A percentile compares a stretch with the other conserved stretches of the same genome.
These are phyloP conservation scores for Machimus rusticus DNA, from an alignment of 2,888 invertebrate species.

Conservation along the genomic window DNA sequence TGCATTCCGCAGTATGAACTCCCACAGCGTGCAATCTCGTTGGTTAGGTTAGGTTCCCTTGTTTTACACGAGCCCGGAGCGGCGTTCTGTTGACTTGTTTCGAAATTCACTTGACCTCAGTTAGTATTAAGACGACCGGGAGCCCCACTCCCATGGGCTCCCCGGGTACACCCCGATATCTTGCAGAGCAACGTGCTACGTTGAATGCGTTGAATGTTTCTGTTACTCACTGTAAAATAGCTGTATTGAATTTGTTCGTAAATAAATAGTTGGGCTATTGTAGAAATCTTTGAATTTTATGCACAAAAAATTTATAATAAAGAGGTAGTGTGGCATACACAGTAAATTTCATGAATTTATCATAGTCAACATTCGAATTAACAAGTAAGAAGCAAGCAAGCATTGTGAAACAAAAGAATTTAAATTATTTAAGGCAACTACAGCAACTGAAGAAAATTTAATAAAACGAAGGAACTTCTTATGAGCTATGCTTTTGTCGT, in stretches of 20 bases:
- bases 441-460: constrained; percentile 13
- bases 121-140: not conserved
- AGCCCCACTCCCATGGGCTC: not conserved
- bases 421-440: constrained; percentile 14
- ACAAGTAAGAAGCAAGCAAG: not conserved
- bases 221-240: constrained; percentile 28
- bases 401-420: constrained; percentile 26
- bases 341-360: constrained; percentile 13
- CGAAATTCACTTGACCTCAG: not conserved
- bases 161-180: not conserved
- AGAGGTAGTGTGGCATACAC: constrained; percentile 9
- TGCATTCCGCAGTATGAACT: not conserved
- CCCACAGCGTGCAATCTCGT: constrained; percentile 16
- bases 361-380: constrained; percentile 11
- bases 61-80: not conserved
- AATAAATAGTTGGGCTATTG: constrained; percentile 31
- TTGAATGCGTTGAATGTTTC: not conserved
- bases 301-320: constrained; percentile 17
- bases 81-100: not conserved
- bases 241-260: constrained; percentile 33
- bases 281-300: constrained; percentile 32
- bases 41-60: constrained; percentile 7
- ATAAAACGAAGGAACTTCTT: constrained; percentile 24
- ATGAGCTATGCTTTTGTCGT: not conserved
- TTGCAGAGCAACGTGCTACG: not conserved